A percentile compares a stretch with the other conserved stretches of the same genome.
Conservation (phyloP, 92 coral and sea anemone species). For the Desmophyllum pertusum region DNA sequence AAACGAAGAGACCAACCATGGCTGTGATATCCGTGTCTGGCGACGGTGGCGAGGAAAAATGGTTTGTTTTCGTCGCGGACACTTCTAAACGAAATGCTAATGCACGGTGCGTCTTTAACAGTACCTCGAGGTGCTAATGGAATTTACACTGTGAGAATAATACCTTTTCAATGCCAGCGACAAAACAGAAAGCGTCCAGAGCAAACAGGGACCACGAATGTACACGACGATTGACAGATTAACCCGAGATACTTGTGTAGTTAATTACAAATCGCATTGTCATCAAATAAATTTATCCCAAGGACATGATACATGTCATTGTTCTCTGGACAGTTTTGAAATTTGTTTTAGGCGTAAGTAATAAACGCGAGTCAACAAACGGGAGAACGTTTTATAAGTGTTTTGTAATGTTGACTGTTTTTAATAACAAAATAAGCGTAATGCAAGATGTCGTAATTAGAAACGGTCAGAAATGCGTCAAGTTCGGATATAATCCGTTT, state of each 20-base stretch:
- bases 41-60: background rate
- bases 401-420: background rate
- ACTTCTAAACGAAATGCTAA: slow-evolving; percentile 15
- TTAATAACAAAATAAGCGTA: slow-evolving; percentile 10
- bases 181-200: background rate
- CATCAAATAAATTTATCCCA: slow-evolving; percentile 21
- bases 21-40: background rate
- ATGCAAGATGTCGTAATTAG: background rate
- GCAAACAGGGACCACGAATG: slow-evolving; percentile 12
- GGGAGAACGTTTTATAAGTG: background rate
- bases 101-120: background rate
- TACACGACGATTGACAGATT: slow-evolving; percentile 30
- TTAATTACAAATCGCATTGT: slow-evolving; percentile 62
- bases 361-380: slow-evolving; percentile 2
- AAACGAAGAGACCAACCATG: background rate
- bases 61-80: slow-evolving; percentile 7
- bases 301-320: background rate
- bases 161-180: slow-evolving; percentile 7
- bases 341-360: slow-evolving; percentile 4
- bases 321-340: background rate
- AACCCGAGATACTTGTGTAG: slow-evolving; percentile 57
- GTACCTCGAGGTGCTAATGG: slow-evolving; percentile 31
- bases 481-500: background rate
- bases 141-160: slow-evolving; percentile 15
- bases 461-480: background rate